Evolutionary conservation across 2,113 vertebrate genomes (phyloP), one percentile per base, ranked within the genome.

Genomic region (Corapipo altera): DNA sequence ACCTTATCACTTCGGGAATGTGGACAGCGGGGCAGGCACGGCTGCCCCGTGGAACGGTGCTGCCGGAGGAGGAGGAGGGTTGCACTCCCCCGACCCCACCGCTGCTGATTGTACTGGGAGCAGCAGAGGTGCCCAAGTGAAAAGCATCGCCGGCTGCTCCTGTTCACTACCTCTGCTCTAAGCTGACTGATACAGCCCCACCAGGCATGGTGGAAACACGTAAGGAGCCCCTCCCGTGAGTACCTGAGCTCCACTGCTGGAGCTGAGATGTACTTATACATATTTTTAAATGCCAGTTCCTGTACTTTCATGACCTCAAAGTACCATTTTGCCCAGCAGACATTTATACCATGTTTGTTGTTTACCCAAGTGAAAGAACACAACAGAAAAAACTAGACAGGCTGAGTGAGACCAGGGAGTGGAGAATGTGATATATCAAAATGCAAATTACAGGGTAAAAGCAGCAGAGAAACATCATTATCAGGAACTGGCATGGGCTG

Each of bases 251-350:
- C 69, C 51, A 23, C 3, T 12, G 55, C 72, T 23, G 69, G 82
- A 95, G 83, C 92, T 91, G 70, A 80, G 64, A 85, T 44, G 73
- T 26, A 69, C 43, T 12, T 9, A 27, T 2, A 41, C 4, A 0
- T 78, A 85, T 64, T 88, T 92, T 90, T 41, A 79, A 94, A 93
- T 76, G 81, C 83, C 92, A 85, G 22, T 94, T 97, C 93, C 74
- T 82, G 64, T 77, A 64, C 71, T 93, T 95, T 41, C 49, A 41
- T 77, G 88, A 90, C 88, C 83, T 46, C 86, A 65, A 93, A 92
- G 92, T 66, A 88, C 30, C 73, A 73, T 75, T 91, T 90, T 95
- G 95, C 93, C 93, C 96, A 96, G 93, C 93, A 92, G 91, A 97
- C 66, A 51, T 80, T 78, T 93, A 91, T 54, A 94, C 57, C 82